Evolutionary conservation across 1,140 invertebrate species (phyloP).

Genomic region (Lordiphosa stackelbergi): DNA sequence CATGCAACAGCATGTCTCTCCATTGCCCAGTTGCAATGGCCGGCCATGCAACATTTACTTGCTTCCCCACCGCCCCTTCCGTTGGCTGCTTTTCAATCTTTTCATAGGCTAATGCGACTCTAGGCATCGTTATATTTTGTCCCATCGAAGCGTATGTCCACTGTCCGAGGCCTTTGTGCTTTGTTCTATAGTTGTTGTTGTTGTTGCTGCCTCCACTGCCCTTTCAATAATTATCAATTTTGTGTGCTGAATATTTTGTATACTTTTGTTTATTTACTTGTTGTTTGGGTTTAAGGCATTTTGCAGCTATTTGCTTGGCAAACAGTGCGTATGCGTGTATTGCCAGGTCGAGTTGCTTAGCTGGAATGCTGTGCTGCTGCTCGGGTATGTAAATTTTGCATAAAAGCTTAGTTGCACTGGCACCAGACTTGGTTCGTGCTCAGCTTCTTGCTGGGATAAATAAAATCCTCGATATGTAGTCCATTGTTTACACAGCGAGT

Average conservation of each 20-base stretch:
- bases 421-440: constrained; percentile 5
- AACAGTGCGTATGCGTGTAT: constrained; percentile 70
- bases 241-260: constrained; percentile 42
- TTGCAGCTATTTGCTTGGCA: constrained; percentile 55
- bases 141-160: constrained; percentile 4
- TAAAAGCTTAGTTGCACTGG: background rate
- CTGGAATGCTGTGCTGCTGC: background rate
- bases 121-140: constrained; percentile 61
- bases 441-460: background rate
- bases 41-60: constrained; percentile 34
- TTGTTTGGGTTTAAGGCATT: constrained; percentile 66
- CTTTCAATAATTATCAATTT: constrained; percentile 73
- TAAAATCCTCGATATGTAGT: constrained; percentile 34
- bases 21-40: constrained; percentile 36
- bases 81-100: constrained; percentile 58
- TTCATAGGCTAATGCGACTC: constrained; percentile 72
- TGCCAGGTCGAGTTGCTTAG: constrained; percentile 25
- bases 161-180: background rate
- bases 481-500: constrained; percentile 36
- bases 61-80: background rate
- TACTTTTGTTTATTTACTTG: constrained; percentile 69
- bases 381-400: background rate
- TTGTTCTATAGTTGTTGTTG: constrained; percentile 9
- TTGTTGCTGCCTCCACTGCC: constrained; percentile 4
- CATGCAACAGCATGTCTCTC: constrained; percentile 73